Evolutionary conservation across 2,113 vertebrate species (phyloP).

Genomic region (Chaenogobius annularis): DNA sequence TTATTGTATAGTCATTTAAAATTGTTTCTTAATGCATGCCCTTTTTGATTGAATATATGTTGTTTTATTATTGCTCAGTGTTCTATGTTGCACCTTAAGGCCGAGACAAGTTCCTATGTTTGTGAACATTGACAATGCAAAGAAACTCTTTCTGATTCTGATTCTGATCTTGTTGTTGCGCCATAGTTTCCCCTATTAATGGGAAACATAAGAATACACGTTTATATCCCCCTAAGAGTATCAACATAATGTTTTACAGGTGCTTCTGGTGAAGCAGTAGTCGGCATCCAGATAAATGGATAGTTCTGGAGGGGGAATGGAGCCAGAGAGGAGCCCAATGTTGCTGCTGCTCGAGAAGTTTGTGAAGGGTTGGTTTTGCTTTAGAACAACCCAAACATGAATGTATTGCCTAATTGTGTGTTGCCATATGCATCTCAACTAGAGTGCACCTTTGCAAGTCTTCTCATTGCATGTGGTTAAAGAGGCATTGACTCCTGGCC

Average conservation of each 20-base stretch:
- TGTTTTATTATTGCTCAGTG: too few relatives aligned
- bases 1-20: too few relatives aligned
- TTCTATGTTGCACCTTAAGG: too few relatives aligned
- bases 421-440: not conserved
- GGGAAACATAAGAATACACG: too few relatives aligned
- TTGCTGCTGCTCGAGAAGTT: constrained; percentile 93
- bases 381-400: not conserved
- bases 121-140: too few relatives aligned
- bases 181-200: too few relatives aligned
- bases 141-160: too few relatives aligned
- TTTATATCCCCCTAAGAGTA: not conserved
- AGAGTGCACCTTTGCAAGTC: not conserved
- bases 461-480: constrained; percentile 6
- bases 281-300: constrained; percentile 96
- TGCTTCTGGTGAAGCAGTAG: constrained; percentile 97
- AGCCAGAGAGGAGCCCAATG: constrained; percentile 93
- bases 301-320: constrained; percentile 97
- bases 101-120: too few relatives aligned
- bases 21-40: too few relatives aligned
- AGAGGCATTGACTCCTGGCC: constrained; percentile 31
- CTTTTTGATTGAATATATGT: too few relatives aligned
- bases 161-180: too few relatives aligned
- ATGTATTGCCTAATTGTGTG: not conserved
- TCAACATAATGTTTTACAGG: constrained; percentile 71
- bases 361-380: constrained; percentile 85